Percentiles rank a stretch among this genome's conserved stretches.
Evolutionary conservation across 2,797 vertebrate species (phyloP).

Genomic region (Ciconia nigra): DNA sequence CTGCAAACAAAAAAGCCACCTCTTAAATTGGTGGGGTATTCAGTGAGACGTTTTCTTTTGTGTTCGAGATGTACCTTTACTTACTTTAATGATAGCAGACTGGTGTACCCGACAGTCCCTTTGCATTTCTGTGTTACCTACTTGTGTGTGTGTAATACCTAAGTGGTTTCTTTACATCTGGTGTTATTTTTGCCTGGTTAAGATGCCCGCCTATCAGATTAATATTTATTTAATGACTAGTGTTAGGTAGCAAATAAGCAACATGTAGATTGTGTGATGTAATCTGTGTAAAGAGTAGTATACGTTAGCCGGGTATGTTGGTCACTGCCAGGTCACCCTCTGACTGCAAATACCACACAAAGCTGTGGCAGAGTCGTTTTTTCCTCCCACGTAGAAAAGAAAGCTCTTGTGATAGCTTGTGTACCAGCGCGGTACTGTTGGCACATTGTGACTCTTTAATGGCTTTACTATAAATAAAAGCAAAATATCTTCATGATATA

Average conservation of each 20-base stretch:
- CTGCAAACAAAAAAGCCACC: background rate
- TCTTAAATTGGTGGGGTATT: background rate
- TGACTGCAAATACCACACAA: background rate
- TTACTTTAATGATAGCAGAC: background rate
- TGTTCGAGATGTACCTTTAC: background rate
- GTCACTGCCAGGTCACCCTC: background rate
- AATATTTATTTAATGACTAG: conserved; percentile 60
- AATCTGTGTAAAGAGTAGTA: background rate
- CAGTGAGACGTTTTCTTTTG: background rate
- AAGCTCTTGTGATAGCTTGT: background rate
- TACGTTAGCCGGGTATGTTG: background rate
- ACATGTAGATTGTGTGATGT: conserved; percentile 1
- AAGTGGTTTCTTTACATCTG: conserved; percentile 21
- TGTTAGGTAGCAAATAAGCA: conserved; percentile 49
- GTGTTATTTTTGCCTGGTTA: conserved; percentile 33
- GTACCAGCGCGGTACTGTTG: background rate
- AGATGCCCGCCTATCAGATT: background rate
- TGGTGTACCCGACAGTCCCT: background rate
- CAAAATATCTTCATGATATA: background rate
- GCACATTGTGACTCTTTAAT: background rate
- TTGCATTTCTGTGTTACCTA: background rate
- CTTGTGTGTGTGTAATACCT: background rate
- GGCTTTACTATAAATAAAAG: background rate
- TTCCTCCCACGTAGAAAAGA: background rate
- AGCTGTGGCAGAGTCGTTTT: background rate